Base-by-base conservation (phyloP, 2,888 invertebrate species). In the Euclidia mi region DNA sequence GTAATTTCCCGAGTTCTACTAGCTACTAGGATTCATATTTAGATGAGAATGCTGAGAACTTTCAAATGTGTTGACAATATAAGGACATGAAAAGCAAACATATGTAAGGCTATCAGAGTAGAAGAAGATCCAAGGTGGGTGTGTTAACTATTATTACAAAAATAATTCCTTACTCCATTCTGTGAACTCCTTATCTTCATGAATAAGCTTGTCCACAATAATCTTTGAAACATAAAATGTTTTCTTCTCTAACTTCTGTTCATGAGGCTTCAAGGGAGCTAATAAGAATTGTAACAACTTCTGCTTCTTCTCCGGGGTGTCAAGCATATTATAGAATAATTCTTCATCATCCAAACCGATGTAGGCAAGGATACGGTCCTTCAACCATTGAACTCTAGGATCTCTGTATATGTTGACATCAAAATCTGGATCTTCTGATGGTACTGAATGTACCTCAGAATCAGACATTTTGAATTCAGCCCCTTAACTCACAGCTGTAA, bases 181-280 rank as follows among this genome's bases (percentile, higher is more conserved):
- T 69, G 96, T 95, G 57, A 97, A 95, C 85, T 97, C 97, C 79
- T 96, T 96, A 77, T 97, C 97, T 12, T 96, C 95, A 78, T 94
- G 89, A 50, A 94, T 92, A 6, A 97, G 89, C 81, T 96, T 96
- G 73, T 96, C 97, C 45, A 96, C 96, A 70, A 96, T 96, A 0
- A 96, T 96, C 81, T 96, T 96, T 76, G 96, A 95, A 11, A 97
- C 93, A 74, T 95, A 96, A 70, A 97, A 93, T 14, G 96, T 90
- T 74, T 95, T 95, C 58, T 95, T 96, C 12, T 96, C 94, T 34
- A 96, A 76, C 0, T 82, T 70, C 34, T 84, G 63, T 40, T 94
- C 94, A 62, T 90, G 85, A 0, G 87, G 84, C 32, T 80, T 76
- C 17, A 90, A 53, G 0, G 88, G 81, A 9, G 81, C 56, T 0